Conservation (phyloP, 1,140 invertebrate genomes). For the Drosophila melanica region DNA sequence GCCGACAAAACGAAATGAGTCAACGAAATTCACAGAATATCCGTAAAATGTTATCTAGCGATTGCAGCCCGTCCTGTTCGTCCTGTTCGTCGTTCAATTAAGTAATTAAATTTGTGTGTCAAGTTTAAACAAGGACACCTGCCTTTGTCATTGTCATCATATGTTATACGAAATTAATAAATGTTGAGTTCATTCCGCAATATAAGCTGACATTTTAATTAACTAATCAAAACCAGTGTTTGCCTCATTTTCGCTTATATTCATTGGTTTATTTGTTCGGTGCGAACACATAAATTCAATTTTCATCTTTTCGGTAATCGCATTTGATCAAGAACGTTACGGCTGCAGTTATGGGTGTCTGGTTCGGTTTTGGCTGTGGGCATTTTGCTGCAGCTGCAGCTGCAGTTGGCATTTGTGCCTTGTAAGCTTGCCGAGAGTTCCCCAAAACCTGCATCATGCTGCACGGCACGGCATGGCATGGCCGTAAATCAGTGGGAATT, state of each 20-base stretch:
- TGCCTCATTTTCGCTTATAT: slow-evolving; percentile 14
- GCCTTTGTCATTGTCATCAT: slow-evolving; percentile 34
- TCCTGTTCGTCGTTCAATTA: slow-evolving; percentile 52
- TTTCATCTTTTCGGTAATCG: slow-evolving; percentile 65
- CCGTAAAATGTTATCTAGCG: background rate
- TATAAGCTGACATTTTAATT: slow-evolving; percentile 70
- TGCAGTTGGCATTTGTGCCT: slow-evolving; percentile 43
- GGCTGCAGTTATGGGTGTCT: background rate
- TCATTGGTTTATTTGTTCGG: slow-evolving; percentile 39
- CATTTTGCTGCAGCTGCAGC: slow-evolving; percentile 25
- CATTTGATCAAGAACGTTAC: slow-evolving; percentile 48
- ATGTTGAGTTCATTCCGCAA: slow-evolving; percentile 68
- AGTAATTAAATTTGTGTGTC: slow-evolving; percentile 72
- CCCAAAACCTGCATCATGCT: slow-evolving; percentile 19
- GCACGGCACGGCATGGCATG: slow-evolving; percentile 8
- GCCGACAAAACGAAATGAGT: slow-evolving; percentile 35
- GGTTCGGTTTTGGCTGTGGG: background rate
- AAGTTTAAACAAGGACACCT: slow-evolving; percentile 21
- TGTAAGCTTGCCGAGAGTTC: slow-evolving; percentile 40
- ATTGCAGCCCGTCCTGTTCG: background rate
- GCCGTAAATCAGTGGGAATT: slow-evolving; percentile 74
- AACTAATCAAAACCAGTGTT: slow-evolving; percentile 67
- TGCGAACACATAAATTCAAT: slow-evolving; percentile 66
- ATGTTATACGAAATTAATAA: slow-evolving; percentile 70
- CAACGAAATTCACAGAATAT: slow-evolving; percentile 36